phyloP scores from a whole-genome alignment of 2,113 vertebrate species.

The Anthoscopus minutus region DNA sequence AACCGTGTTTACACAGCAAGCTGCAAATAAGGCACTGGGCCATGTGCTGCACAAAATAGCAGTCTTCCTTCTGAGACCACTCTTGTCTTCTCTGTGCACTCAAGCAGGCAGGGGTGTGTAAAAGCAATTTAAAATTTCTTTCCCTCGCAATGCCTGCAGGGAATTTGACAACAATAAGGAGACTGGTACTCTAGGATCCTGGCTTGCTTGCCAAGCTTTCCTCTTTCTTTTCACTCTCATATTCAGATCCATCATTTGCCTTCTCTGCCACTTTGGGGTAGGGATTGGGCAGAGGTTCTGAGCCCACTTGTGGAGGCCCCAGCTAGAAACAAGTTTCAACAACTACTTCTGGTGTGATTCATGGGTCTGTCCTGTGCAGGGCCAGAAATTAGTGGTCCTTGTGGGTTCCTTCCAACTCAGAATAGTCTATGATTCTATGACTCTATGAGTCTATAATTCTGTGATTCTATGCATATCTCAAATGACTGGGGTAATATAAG shows the following conservation, averaged over 20 bases:
- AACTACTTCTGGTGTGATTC: not conserved
- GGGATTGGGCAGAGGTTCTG: not conserved
- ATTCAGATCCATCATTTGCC: not conserved
- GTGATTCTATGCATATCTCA: not conserved
- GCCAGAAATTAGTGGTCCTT: not conserved
- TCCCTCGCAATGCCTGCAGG: not conserved
- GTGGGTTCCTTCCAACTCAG: not conserved
- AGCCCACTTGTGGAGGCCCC: rapidly evolving
- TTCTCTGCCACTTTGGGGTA: not conserved
- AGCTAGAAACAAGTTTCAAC: not conserved
- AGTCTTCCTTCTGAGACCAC: not conserved
- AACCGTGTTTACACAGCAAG: not conserved
- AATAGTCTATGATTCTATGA: not conserved
- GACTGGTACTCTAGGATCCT: not conserved
- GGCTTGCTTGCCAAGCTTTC: not conserved
- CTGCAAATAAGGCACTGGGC: not conserved
- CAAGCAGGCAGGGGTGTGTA: not conserved
- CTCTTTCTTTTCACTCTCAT: not conserved
- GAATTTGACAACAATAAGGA: not conserved
- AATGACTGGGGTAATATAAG: not conserved
- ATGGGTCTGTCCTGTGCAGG: not conserved
- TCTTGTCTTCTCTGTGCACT: not conserved
- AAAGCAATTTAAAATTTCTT: constrained; percentile 12
- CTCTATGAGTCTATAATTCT: not conserved
- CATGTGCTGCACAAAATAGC: not conserved